A percentile compares a stretch with the other conserved stretches of the same genome.
Evolutionary conservation across 2,113 vertebrate species (phyloP).

Genomic region (Chroicocephalus ridibundus): DNA sequence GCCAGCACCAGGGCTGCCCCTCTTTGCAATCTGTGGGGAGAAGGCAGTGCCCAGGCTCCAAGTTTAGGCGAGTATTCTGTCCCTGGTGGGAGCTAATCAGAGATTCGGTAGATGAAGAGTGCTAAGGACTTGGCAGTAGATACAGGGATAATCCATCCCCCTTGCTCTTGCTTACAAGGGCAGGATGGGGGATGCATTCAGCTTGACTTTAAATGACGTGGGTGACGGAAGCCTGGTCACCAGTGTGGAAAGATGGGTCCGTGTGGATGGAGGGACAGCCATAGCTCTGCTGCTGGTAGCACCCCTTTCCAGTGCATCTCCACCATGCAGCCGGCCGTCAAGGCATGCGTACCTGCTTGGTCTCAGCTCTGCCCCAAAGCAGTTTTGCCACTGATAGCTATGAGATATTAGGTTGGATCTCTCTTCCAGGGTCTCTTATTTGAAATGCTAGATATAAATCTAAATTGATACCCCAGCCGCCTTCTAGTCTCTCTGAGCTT

Average conservation of each 20-base stretch:
- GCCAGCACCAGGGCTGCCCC: fast-evolving
- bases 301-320: not conserved
- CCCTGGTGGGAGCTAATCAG: not conserved
- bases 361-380: not conserved
- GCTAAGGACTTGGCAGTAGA: not conserved
- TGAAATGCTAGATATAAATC: not conserved
- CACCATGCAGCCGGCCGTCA: no score
- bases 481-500: not conserved
- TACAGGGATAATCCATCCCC: not conserved
- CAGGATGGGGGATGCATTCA: fast-evolving
- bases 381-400: not conserved
- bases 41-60: not conserved
- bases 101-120: not conserved
- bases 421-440: not conserved
- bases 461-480: not conserved
- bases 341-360: fast-evolving
- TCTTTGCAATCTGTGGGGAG: not conserved
- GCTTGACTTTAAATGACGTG: not conserved
- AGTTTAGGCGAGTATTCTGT: not conserved
- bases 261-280: not conserved
- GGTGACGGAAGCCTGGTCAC: not conserved
- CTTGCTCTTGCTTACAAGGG: not conserved
- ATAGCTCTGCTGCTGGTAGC: not conserved
- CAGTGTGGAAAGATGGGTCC: not conserved
- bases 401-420: not conserved